These are phyloP conservation scores for Gibbula magus DNA, from an alignment of 2,888 invertebrate genomes.

Conservation along the genomic window DNA sequence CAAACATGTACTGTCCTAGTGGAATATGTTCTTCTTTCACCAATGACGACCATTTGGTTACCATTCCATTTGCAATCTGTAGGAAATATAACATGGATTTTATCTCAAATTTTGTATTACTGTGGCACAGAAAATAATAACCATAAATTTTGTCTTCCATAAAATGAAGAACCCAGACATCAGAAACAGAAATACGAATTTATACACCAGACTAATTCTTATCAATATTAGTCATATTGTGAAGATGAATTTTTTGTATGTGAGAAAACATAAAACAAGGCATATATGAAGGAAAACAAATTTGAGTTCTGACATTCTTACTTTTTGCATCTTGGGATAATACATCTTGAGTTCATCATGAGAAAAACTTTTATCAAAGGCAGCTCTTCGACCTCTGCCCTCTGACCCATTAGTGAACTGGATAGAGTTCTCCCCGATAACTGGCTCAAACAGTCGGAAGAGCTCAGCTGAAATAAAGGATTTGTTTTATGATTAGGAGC, in stretches of 20 bases:
- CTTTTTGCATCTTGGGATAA: constrained; percentile 55
- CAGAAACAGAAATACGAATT: no score
- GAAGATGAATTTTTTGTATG: no score
- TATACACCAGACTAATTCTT: no score
- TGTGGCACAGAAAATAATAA: no score
- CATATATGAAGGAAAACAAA: no score
- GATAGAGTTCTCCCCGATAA: constrained; percentile 61
- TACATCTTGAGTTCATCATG: constrained; percentile 51
- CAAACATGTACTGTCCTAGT: constrained; percentile 66
- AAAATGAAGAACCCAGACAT: no score
- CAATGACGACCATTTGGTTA: constrained; percentile 62
- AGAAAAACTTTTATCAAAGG: constrained; percentile 61
- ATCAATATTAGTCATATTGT: no score
- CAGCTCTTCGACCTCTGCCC: constrained; percentile 60
- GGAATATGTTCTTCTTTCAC: constrained; percentile 72
- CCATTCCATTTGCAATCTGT: constrained; percentile 65
- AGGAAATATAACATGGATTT: neutral
- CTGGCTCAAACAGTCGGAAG: constrained; percentile 64
- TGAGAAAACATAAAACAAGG: no score
- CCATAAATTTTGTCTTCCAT: no score
- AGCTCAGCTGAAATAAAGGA: constrained; percentile 64
- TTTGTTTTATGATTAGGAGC: no score
- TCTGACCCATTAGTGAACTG: constrained; percentile 69
- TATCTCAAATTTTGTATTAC: neutral
- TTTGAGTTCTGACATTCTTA: constrained; percentile 26